Evolutionary conservation across 2,797 vertebrate species (phyloP).

Genomic region (Spheniscus humboldti): DNA sequence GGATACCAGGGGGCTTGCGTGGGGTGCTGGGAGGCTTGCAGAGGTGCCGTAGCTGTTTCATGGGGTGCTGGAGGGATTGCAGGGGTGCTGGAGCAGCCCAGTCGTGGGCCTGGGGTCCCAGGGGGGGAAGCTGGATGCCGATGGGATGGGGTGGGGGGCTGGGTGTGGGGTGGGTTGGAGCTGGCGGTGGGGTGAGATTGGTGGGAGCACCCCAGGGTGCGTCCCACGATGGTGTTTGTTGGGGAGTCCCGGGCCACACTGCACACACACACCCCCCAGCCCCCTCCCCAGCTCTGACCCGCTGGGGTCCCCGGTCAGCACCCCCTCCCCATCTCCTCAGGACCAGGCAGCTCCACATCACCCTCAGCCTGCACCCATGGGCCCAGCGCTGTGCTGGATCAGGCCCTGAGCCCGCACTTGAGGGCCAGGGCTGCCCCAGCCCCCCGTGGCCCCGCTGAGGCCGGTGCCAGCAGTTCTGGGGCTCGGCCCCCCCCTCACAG

Average conservation of each 20-base stretch:
- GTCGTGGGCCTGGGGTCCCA: not conserved
- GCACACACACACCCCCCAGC: too few species aligned
- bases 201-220: not conserved
- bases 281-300: not conserved
- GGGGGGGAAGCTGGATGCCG: not conserved
- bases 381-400: not conserved
- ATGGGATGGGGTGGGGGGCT: too few species aligned
- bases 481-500: rapidly evolving
- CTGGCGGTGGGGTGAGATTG: not conserved
- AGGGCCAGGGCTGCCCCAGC: not conserved
- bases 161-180: not conserved
- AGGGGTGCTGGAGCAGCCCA: too few species aligned
- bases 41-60: not conserved
- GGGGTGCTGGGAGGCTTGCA: not conserved
- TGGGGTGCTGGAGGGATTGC: too few species aligned
- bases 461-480: not conserved
- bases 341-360: not conserved
- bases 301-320: not conserved
- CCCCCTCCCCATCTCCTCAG: not conserved
- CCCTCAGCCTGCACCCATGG: not conserved
- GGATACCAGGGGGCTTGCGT: too few species aligned
- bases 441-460: rapidly evolving
- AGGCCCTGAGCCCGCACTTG: rapidly evolving
- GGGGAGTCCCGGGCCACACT: not conserved
- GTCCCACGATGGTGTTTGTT: rapidly evolving